Percentiles rank a stretch among this genome's conserved stretches.
These are phyloP conservation scores for Teleiodes luculella DNA, from an alignment of 2,888 invertebrate genomes.

Conservation along the genomic window DNA sequence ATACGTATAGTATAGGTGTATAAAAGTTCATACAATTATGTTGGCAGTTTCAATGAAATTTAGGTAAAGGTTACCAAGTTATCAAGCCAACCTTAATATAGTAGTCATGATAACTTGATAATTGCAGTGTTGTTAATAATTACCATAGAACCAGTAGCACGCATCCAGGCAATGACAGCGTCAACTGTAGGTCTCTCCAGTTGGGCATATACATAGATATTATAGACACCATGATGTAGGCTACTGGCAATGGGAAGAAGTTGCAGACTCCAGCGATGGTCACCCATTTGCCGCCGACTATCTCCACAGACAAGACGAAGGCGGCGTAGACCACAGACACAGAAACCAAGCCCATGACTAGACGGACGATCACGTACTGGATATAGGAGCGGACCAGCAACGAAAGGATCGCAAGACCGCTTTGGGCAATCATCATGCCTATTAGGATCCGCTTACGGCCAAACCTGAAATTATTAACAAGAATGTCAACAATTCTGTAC, in stretches of 20 bases:
- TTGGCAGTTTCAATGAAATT: background rate
- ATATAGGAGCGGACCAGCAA: constrained; percentile 84
- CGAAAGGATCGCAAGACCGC: constrained; percentile 82
- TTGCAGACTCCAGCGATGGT: constrained; percentile 89
- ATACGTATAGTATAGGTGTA: background rate
- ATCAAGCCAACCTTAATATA: background rate
- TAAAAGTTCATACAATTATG: background rate
- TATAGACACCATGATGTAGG: constrained; percentile 85
- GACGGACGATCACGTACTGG: constrained; percentile 83
- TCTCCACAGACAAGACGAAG: constrained; percentile 87
- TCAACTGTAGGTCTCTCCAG: constrained; percentile 85
- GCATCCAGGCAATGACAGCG: constrained; percentile 85
- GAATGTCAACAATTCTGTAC: too few species aligned
- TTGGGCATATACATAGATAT: constrained; percentile 84
- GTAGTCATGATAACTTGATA: background rate
- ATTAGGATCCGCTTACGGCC: constrained; percentile 88
- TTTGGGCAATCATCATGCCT: constrained; percentile 83
- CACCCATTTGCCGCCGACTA: constrained; percentile 88
- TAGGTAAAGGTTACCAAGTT: background rate
- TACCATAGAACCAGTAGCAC: constrained; percentile 83
- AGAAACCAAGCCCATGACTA: constrained; percentile 85
- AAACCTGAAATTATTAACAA: constrained; percentile 61
- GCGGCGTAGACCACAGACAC: constrained; percentile 91
- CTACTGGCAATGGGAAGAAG: constrained; percentile 87
- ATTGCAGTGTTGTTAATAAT: background rate